Conservation (phyloP, 2,797 vertebrate species). For the Euthynnus affinis region DNA sequence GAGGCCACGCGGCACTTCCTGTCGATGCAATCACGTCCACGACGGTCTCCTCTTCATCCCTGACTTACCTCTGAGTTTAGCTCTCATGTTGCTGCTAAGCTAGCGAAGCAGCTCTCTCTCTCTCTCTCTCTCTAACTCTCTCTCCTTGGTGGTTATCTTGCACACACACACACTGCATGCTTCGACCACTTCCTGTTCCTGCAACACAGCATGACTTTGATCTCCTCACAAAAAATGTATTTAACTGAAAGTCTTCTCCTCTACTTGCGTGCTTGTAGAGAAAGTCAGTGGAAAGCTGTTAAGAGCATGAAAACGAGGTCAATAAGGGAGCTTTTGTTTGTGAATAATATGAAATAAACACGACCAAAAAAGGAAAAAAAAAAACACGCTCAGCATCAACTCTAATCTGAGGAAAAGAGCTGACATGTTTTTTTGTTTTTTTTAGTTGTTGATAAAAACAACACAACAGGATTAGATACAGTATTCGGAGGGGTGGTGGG, state of each 20-base stretch:
- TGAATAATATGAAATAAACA: slow-evolving; percentile 15
- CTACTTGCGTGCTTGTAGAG: no score
- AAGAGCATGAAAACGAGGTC: background rate
- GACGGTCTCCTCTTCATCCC: slow-evolving; percentile 35
- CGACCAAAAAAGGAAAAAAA: slow-evolving; percentile 39
- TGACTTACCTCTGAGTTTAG: slow-evolving; percentile 19
- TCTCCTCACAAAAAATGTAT: slow-evolving; percentile 4
- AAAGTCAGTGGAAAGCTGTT: no score
- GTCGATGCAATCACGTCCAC: slow-evolving; percentile 65
- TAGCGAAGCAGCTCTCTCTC: slow-evolving; percentile 22
- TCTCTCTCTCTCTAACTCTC: no score
- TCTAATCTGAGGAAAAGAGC: slow-evolving; percentile 14
- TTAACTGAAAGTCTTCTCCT: no score
- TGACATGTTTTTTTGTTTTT: slow-evolving; percentile 17
- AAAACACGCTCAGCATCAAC: background rate
- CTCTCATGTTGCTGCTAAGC: slow-evolving; percentile 9
- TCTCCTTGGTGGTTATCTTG: slow-evolving; percentile 20
- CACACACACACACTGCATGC: slow-evolving; percentile 39
- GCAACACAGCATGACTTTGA: slow-evolving; percentile 12
- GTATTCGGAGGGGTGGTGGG: slow-evolving; percentile 45
- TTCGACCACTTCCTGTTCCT: slow-evolving; percentile 69
- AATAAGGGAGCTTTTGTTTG: background rate
- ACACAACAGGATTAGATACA: slow-evolving; percentile 23
- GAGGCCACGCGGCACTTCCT: slow-evolving; percentile 66
- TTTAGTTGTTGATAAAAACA: slow-evolving; percentile 2